Evolutionary conservation across 2,797 vertebrate species (phyloP), one percentile per base, ranked within the genome.

Genomic region (Dendrocincla fuliginosa): DNA sequence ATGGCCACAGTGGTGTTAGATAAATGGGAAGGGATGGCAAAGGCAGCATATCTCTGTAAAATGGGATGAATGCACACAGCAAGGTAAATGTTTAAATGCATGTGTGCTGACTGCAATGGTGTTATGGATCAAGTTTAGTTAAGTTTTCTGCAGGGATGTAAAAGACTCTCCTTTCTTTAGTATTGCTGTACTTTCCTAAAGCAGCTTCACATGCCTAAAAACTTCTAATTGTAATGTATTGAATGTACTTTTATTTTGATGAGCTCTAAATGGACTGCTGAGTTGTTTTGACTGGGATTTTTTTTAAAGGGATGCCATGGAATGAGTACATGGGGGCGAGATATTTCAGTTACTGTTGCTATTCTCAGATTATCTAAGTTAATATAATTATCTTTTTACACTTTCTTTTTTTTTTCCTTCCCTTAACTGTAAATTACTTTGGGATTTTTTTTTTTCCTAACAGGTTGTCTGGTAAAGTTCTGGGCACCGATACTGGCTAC

Each of bases 401-500:
- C 64, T 80, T 84, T 76, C 32, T 16, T 80, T 55, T 13, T 84
- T 46, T 65, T 84, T 63, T 83, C 44, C 44, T 32, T 75, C 56
- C 10, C 5, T 6, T n/a, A n/a, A 53, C 81, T 92, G 14, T 76
- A 77, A 95, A 68, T 63, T 93, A 49, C 16, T 93, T 65, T 69
- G 59, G 11, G 32, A 69, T 64, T 78, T 82, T 37, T 37, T 20
- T 23, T 64, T 76, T 82, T 37, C 35, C 77, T 95, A 70, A 79
- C 96, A 99, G 99, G 99, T 79, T 98, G 97, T 96, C 96, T 99
- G 88, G 99, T 99, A 89, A 99, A 99, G 95, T 99, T 99, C 85
- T 99, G 99, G 99, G 98, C 99, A 96, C 98, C 98, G 25, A 99
- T 99, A 93, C 97, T 99, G 98, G 99, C 98, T 92, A 99, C 99